Conservation (phyloP, 1,140 invertebrate genomes). For the Polyergus mexicanus region DNA sequence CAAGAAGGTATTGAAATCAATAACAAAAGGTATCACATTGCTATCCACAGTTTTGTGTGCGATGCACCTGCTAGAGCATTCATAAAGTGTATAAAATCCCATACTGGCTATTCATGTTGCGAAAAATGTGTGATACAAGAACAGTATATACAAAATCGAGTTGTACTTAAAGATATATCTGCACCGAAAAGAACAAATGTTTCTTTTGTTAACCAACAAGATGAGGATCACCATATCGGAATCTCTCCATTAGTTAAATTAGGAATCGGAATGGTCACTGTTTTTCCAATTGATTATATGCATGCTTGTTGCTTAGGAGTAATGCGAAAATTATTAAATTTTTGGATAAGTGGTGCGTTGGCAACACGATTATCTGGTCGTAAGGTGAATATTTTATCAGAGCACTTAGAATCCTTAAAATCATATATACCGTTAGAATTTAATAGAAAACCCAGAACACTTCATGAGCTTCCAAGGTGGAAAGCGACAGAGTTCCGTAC, state of each 20-base stretch:
- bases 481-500: background rate
- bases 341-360: background rate
- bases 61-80: no score
- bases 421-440: background rate
- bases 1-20: no score
- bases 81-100: no score
- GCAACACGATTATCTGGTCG: background rate
- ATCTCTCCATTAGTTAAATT: background rate
- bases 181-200: no score
- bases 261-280: background rate
- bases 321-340: background rate
- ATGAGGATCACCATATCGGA: background rate
- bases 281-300: constrained; percentile 1
- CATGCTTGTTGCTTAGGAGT: background rate
- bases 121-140: no score
- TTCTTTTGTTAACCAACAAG: background rate
- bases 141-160: no score
- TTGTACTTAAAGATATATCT: no score
- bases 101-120: no score
- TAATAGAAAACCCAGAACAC: background rate
- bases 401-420: background rate
- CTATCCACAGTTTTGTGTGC: no score
- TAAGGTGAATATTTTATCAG: background rate
- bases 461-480: background rate
- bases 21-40: no score